Conservation (phyloP, 2,797 vertebrate genomes). For the Notamacropus eugenii region DNA sequence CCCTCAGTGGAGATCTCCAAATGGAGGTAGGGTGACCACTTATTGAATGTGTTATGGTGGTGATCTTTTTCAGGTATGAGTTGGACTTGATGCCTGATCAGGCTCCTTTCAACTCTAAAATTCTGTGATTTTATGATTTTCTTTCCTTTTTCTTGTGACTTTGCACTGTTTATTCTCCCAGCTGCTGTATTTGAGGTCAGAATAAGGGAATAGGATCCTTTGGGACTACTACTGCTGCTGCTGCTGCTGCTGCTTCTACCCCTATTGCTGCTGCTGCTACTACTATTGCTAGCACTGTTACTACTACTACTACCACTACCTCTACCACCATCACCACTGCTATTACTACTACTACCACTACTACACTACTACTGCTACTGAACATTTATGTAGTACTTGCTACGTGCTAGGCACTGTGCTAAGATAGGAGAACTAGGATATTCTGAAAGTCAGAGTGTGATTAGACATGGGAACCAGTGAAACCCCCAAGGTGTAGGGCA, state of each 20-base stretch:
- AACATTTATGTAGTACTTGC: not conserved
- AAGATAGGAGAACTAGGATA: not conserved
- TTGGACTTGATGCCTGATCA: not conserved
- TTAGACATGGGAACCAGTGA: not conserved
- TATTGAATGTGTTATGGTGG: not conserved
- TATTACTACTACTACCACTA: no score
- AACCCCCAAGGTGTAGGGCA: not conserved
- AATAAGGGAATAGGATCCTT: not conserved
- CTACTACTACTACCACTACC: no score
- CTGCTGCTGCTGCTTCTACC: no score
- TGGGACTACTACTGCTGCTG: not conserved
- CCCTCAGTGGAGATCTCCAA: not conserved
- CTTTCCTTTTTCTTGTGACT: not conserved
- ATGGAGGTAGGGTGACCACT: not conserved
- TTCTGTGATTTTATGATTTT: not conserved
- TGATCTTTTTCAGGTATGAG: not conserved
- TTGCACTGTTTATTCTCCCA: constrained; percentile 16
- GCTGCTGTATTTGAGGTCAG: not conserved
- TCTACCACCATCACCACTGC: no score
- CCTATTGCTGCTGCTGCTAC: no score
- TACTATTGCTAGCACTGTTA: no score
- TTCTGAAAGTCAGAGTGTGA: not conserved
- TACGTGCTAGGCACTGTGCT: not conserved
- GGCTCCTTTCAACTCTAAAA: not conserved
- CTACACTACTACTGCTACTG: not conserved